These are phyloP conservation scores for Toxotes lorentzi DNA, from an alignment of 2,797 vertebrate species.

Conservation along the genomic window DNA sequence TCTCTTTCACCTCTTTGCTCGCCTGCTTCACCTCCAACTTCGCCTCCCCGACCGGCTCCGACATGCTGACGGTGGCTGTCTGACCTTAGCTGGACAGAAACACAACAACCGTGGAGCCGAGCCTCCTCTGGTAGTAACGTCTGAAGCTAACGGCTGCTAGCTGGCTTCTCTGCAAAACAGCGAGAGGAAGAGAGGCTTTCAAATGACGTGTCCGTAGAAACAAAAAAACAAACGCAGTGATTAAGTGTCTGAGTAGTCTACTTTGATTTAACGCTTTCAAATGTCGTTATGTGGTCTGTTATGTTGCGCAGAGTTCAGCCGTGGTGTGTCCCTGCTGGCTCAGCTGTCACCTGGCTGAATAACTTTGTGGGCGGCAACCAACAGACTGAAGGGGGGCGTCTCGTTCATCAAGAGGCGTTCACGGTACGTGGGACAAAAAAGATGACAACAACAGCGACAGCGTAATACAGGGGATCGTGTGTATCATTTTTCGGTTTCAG, in stretches of 20 bases:
- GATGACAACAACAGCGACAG: background rate
- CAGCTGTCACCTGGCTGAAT: slow-evolving; percentile 78
- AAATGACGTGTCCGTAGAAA: background rate
- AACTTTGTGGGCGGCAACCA: slow-evolving; percentile 71
- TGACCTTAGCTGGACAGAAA: slow-evolving; percentile 28
- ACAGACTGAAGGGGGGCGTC: slow-evolving; percentile 33
- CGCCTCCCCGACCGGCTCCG: slow-evolving; percentile 73
- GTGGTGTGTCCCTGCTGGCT: slow-evolving; percentile 38
- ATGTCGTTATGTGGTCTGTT: background rate
- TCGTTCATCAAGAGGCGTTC: slow-evolving; percentile 34
- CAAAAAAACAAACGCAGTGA: rapidly evolving
- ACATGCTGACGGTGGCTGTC: slow-evolving; percentile 66
- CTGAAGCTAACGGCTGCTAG: slow-evolving; percentile 56
- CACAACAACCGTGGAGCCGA: background rate
- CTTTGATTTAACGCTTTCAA: background rate
- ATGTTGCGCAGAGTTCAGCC: background rate
- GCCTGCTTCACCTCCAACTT: slow-evolving; percentile 84
- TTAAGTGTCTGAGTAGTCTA: too few relatives aligned
- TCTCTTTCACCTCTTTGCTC: slow-evolving; percentile 86
- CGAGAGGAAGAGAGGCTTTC: slow-evolving; percentile 4
- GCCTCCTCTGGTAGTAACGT: slow-evolving; percentile 4
- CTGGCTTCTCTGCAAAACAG: slow-evolving; percentile 26
- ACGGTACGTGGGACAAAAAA: background rate
- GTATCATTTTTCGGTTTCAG: background rate
- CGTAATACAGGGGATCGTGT: background rate